A percentile compares a stretch with the other conserved stretches of the same genome.
Conservation (phyloP, 2,888 invertebrate species). For the Dryomyza anilis region DNA sequence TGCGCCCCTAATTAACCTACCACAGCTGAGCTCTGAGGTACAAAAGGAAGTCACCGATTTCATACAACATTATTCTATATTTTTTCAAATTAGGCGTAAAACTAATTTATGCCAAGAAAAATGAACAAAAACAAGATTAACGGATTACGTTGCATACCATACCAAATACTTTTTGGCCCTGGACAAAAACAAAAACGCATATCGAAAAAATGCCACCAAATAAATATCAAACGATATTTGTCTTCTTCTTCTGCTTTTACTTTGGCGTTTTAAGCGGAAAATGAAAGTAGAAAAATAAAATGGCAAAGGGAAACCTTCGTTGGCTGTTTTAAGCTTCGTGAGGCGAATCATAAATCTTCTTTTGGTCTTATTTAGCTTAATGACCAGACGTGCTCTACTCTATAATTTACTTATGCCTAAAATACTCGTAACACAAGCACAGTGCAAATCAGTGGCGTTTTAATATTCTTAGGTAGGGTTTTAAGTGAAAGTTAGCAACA, state of each 20-base stretch:
- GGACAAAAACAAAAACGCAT: not conserved
- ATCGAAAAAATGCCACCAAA: not conserved
- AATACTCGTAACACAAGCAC: constrained; percentile 6
- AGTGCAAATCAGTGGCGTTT: no score
- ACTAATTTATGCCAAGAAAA: constrained; percentile 16
- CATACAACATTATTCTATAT: no score
- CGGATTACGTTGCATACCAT: not conserved
- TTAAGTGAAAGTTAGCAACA: no score
- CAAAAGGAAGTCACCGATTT: no score
- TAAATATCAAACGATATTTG: not conserved
- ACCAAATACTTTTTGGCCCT: no score
- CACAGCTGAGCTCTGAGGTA: no score
- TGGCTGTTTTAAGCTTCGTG: constrained; percentile 24
- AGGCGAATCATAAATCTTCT: constrained; percentile 49
- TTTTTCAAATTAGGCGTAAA: constrained; percentile 5
- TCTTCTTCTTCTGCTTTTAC: no score
- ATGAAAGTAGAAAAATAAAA: no score
- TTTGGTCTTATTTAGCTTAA: constrained; percentile 58
- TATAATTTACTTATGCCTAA: constrained; percentile 50
- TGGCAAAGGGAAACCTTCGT: no score
- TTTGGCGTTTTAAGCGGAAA: no score
- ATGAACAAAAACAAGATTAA: constrained; percentile 15
- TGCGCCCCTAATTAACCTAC: no score
- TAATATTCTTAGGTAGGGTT: no score
- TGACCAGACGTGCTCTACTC: constrained; percentile 57